Evolutionary conservation across 2,888 invertebrate species (phyloP).

Genomic region (Lepetodrilus schrolli): DNA sequence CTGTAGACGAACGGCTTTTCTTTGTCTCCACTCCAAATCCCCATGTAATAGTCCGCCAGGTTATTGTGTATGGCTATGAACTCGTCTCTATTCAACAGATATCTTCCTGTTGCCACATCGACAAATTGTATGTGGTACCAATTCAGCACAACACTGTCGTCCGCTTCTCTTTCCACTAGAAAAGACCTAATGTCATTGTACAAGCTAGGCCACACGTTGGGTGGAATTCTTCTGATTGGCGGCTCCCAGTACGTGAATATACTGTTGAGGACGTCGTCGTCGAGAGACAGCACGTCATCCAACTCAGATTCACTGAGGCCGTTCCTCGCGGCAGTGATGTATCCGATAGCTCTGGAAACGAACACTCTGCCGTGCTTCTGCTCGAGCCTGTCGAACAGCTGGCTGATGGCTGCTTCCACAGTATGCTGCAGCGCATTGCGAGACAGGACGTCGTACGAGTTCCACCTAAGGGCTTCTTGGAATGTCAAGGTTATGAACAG

Average conservation of each 20-base stretch:
- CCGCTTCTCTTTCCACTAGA: slow-evolving; percentile 53
- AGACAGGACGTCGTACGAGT: slow-evolving; percentile 53
- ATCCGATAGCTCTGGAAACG: slow-evolving; percentile 57
- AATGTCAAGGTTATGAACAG: slow-evolving; percentile 59
- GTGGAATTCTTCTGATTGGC: slow-evolving; percentile 64
- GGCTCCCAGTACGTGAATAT: slow-evolving; percentile 60
- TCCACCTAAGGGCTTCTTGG: slow-evolving; percentile 60
- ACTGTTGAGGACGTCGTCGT: slow-evolving; percentile 61
- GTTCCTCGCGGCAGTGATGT: slow-evolving; percentile 57
- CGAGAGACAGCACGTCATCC: slow-evolving; percentile 67
- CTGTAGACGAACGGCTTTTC: slow-evolving; percentile 66
- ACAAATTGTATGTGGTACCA: slow-evolving; percentile 68
- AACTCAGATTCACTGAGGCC: slow-evolving; percentile 67
- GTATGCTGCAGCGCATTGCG: slow-evolving; percentile 43
- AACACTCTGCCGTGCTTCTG: slow-evolving; percentile 55
- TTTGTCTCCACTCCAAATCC: slow-evolving; percentile 64
- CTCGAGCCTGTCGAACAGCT: slow-evolving; percentile 60
- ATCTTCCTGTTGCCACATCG: slow-evolving; percentile 53
- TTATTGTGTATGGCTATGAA: slow-evolving; percentile 51
- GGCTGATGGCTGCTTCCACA: slow-evolving; percentile 56
- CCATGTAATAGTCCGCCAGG: slow-evolving; percentile 69
- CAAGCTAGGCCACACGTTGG: slow-evolving; percentile 56
- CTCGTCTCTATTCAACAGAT: slow-evolving; percentile 38
- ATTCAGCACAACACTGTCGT: slow-evolving; percentile 58
- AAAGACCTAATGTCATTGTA: slow-evolving; percentile 55